Base-by-base conservation (phyloP, 2,888 invertebrate species). In the Oegoconia quadripuncta region DNA sequence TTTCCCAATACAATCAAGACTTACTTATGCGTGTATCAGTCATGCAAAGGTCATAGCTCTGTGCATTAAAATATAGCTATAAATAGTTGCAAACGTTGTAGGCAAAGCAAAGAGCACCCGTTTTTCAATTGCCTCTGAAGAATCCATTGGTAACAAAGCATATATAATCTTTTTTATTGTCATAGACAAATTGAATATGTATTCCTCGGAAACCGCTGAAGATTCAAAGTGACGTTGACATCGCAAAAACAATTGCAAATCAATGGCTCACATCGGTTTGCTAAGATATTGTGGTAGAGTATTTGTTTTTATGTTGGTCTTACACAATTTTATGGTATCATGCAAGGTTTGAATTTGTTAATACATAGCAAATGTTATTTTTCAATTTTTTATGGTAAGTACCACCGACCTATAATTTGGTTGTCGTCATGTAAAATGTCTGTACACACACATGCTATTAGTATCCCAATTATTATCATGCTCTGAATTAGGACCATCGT, bases 351-450 rank as follows among this genome's bases (percentile, higher is more conserved):
- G 61, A 51, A 52, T 44, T 56, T 37, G 38, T 41, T 63, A 67
- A 64, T 55, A 61, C 55, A 60, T 68, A 73, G 65, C 78, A 72
- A 77, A 82, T 82, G 81, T 77, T 80, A 78, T 78, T 78, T 65
- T 53, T 67, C 67, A 74, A 72, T 76, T 76, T 80, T 74, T 41
- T 81, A 80, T 76, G 80, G 81, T 80, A 43, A 77, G 77, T 68
- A 18, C 31, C 9, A 9, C 3, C 3, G 13, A 20, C 17, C 15
- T 4, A 26, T 32, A 40, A 32, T n/a, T n/a, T n/a, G n/a, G n/a
- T n/a, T n/a, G n/a, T n/a, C n/a, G n/a, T n/a, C n/a, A n/a, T n/a
- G n/a, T n/a, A n/a, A n/a, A n/a, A n/a, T n/a, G n/a, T n/a, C n/a
- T n/a, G n/a, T n/a, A n/a, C n/a, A n/a, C n/a, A n/a, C n/a, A n/a